Conservation (phyloP, 92 coral and sea anemone genomes). For the Scolanthus callimorphus region DNA sequence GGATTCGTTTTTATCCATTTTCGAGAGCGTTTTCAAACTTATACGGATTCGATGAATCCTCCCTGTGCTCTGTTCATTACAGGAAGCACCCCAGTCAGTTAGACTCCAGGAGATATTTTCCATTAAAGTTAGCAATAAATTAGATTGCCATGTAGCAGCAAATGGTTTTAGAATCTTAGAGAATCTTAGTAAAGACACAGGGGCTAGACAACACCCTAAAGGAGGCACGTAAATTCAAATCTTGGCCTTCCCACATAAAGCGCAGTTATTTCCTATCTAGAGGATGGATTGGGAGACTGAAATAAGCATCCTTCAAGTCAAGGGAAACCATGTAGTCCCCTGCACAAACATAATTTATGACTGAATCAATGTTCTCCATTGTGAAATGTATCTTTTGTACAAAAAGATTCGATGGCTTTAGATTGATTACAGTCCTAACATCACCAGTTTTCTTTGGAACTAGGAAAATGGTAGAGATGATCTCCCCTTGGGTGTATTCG, state of each 20-base stretch:
- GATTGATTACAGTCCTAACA: conserved; percentile 41
- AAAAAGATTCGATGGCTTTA: conserved; percentile 43
- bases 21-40: too few relatives aligned
- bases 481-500: background rate
- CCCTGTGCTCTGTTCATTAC: too few relatives aligned
- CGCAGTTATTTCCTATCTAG: conserved; percentile 43
- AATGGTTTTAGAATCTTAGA: conserved; percentile 9
- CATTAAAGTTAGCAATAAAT: conserved; percentile 36
- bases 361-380: conserved; percentile 44
- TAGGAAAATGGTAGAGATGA: conserved; percentile 20
- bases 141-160: conserved; percentile 19
- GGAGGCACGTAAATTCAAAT: conserved; percentile 51
- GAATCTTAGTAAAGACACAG: conserved; percentile 51
- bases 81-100: too few relatives aligned
- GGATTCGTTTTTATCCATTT: too few relatives aligned
- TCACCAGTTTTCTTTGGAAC: conserved; percentile 47
- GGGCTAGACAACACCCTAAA: conserved; percentile 52
- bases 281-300: conserved; percentile 44
- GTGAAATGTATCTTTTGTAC: conserved; percentile 53
- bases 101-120: too few relatives aligned
- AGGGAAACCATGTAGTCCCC: conserved; percentile 47
- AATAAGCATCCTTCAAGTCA: conserved; percentile 65
- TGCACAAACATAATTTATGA: conserved; percentile 7
- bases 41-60: too few relatives aligned
- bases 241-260: conserved; percentile 22